Percentiles rank a stretch among this genome's conserved stretches.
Evolutionary conservation across 92 coral and sea anemone genomes (phyloP).

Genomic region (Umimayanthus chanpuru): DNA sequence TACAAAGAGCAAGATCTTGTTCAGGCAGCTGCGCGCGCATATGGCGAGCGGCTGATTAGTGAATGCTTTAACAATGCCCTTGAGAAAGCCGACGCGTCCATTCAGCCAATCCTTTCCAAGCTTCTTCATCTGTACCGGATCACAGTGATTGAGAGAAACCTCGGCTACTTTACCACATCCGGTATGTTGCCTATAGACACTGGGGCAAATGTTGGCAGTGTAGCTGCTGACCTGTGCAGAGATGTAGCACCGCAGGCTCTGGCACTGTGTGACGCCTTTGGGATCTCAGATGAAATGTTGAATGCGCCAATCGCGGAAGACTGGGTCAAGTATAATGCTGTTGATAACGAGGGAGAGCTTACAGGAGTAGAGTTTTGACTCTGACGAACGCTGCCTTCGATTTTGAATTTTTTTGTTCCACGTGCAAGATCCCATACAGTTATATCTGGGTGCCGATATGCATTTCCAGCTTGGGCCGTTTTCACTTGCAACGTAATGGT

Average conservation of each 20-base stretch:
- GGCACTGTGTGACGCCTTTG: constrained; percentile 89
- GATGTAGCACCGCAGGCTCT: constrained; percentile 81
- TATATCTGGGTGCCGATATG: too few species aligned
- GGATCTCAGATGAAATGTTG: constrained; percentile 79
- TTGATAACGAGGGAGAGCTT: constrained; percentile 81
- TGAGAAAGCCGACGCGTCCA: constrained; percentile 63
- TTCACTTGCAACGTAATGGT: too few species aligned
- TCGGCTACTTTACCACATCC: constrained; percentile 78
- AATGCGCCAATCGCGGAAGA: constrained; percentile 89
- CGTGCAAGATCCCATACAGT: too few species aligned
- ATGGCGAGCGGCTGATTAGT: constrained; percentile 82
- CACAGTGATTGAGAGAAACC: constrained; percentile 67
- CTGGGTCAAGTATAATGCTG: constrained; percentile 83
- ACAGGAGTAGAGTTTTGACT: constrained; percentile 24
- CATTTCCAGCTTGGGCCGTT: too few species aligned
- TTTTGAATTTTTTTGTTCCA: too few species aligned
- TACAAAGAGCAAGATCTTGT: constrained; percentile 83
- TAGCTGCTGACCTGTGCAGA: constrained; percentile 80
- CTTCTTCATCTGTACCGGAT: constrained; percentile 76
- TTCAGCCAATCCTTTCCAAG: constrained; percentile 69
- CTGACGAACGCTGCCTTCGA: background rate
- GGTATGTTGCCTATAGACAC: constrained; percentile 60
- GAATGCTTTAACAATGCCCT: constrained; percentile 71
- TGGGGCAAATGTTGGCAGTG: constrained; percentile 71
- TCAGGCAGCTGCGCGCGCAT: constrained; percentile 81